Evolutionary conservation across 2,797 vertebrate genomes (phyloP).

Genomic region (Natrix natrix): DNA sequence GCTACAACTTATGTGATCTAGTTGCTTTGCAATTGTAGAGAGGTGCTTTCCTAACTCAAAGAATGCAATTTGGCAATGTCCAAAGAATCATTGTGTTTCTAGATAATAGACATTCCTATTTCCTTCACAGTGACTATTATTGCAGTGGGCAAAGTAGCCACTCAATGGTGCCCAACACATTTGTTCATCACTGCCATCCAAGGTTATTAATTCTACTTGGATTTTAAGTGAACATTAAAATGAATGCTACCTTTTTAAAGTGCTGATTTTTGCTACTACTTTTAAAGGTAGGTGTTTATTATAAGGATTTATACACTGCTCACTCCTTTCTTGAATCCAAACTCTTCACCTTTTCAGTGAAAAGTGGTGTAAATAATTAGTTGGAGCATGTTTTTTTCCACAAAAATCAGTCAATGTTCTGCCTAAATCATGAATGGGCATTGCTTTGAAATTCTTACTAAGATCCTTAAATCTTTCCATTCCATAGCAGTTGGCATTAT

Average conservation of each 20-base stretch:
- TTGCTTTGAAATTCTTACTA: neutral
- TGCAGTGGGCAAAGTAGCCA: neutral
- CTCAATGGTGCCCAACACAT: neutral
- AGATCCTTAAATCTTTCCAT: neutral
- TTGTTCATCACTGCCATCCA: neutral
- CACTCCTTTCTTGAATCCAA: neutral
- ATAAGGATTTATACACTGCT: neutral
- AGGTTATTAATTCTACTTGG: neutral
- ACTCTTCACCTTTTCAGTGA: neutral
- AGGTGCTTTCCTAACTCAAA: fast-evolving
- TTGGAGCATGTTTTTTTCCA: too few species aligned
- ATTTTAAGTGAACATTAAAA: neutral
- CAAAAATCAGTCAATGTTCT: neutral
- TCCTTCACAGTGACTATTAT: neutral
- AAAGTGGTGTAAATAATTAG: neutral
- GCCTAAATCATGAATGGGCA: neutral
- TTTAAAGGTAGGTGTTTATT: neutral
- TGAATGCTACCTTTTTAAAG: neutral
- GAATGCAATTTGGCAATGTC: neutral
- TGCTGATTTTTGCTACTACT: neutral
- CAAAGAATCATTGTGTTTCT: neutral
- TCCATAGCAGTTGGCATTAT: neutral
- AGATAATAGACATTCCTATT: neutral
- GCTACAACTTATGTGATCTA: neutral
- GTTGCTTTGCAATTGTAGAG: neutral